Percentiles rank a stretch among this genome's conserved stretches.
phyloP scores from a whole-genome alignment of 2,113 vertebrate species.

The chimpanzee (Pan troglodytes) region NHGRI_mPanTro3-v2.1_pri NC_086015.1:137330001-137330500 shows the following conservation, averaged over 20 bases:
- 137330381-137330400: neutral
- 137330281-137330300: neutral
- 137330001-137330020: neutral
- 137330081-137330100: neutral
- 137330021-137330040: neutral
- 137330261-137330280: neutral
- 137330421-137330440: neutral
- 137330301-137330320: neutral
- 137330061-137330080: neutral
- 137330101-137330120: constrained; percentile 10
- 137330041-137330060: neutral
- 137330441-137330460: neutral
- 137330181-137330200: neutral
- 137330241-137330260: neutral
- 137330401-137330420: neutral
- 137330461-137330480: neutral
- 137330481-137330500: neutral
- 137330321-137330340: neutral
- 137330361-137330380: neutral
- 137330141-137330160: neutral
- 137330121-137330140: neutral
- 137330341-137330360: neutral
- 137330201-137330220: neutral
- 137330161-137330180: neutral
- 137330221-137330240: neutral